Evolutionary conservation across 2,888 invertebrate genomes (phyloP).

Genomic region (Alsophila aescularia): DNA sequence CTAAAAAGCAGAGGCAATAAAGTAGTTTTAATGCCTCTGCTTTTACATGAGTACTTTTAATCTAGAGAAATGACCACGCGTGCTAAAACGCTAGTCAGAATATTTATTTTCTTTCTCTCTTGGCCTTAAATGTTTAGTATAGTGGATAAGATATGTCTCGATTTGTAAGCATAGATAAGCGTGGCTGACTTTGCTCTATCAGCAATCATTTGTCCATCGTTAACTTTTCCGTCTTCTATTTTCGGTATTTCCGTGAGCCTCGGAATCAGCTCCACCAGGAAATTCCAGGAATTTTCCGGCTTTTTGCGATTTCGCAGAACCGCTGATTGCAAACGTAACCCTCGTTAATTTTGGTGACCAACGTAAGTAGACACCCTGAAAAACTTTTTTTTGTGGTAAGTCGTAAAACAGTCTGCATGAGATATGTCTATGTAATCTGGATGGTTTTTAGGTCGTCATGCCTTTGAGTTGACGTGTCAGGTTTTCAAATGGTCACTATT

Average conservation of each 20-base stretch:
- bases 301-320: conserved; percentile 13
- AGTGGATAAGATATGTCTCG: no score
- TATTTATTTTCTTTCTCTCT: no score
- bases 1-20: no score
- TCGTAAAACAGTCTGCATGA: not conserved
- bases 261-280: not conserved
- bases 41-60: no score
- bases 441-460: not conserved
- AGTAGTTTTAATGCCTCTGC: no score
- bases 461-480: conserved; percentile 6
- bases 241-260: not conserved
- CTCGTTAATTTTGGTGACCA: conserved; percentile 19
- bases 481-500: not conserved
- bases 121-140: no score
- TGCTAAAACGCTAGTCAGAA: no score
- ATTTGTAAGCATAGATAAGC: no score
- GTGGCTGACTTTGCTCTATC: no score
- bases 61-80: no score
- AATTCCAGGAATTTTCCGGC: not conserved
- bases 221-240: not conserved
- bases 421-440: conserved; percentile 3
- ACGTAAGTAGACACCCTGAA: not conserved
- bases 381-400: not conserved
- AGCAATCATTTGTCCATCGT: no score
- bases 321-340: conserved; percentile 11